Evolutionary conservation across 2,113 vertebrate species (phyloP).

Genomic region (Heterotilapia buettikoferi): DNA sequence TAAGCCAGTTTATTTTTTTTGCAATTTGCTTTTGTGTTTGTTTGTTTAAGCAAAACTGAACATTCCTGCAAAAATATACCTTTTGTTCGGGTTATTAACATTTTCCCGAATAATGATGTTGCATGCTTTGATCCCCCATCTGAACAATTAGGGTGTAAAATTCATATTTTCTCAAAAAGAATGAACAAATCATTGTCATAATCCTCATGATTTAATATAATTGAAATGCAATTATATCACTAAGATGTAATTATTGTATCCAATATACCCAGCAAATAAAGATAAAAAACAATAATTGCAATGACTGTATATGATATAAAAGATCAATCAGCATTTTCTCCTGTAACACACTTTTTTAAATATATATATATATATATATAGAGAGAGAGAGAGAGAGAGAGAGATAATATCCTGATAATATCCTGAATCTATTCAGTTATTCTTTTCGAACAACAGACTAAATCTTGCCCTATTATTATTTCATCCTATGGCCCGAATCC

Average conservation of each 20-base stretch:
- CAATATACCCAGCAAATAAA: neutral
- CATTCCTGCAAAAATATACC: neutral
- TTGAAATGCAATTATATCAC: neutral
- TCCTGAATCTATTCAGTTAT: neutral
- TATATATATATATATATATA: neutral
- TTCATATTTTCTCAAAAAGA: neutral
- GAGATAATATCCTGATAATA: neutral
- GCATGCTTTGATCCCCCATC: neutral
- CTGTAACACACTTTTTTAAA: neutral
- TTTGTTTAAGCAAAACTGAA: neutral
- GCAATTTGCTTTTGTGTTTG: neutral
- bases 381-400: neutral
- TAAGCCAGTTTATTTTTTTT: neutral
- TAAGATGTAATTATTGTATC: neutral
- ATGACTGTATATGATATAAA: neutral
- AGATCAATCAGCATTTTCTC: neutral
- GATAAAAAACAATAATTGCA: neutral
- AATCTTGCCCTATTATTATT: conserved; percentile 39
- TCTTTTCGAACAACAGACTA: neutral
- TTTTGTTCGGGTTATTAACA: neutral
- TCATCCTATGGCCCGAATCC: conserved; percentile 20
- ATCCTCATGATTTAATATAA: neutral
- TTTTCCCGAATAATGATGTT: neutral
- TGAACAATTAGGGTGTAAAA: neutral
- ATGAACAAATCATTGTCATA: neutral